Base-by-base conservation (phyloP, 2,888 invertebrate genomes). In the Spatulosminthurus flaviceps region DNA sequence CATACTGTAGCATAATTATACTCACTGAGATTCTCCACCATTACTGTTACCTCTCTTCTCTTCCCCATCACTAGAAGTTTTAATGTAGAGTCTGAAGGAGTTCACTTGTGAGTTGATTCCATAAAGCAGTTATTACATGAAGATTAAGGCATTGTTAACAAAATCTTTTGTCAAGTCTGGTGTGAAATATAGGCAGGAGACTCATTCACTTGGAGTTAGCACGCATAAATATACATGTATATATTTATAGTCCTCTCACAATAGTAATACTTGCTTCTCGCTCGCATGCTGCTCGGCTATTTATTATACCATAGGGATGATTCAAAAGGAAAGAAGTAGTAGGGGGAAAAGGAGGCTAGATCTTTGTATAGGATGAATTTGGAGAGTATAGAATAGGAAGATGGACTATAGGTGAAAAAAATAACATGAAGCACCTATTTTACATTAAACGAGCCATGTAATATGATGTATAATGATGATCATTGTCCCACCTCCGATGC, bases 401-500 rank as follows among this genome's bases (percentile, higher is more conserved):
- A 26, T 24, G 41, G 66, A 66, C n/a, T 26, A n/a, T n/a, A n/a
- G n/a, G n/a, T n/a, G 29, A n/a, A 21, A 16, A 67, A 67, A 67
- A 67, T 43, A 24, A 42, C 21, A 64, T 24, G 34, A 76, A 76
- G 42, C 43, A 67, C 76, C 67, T 76, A 76, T 67, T 76, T 76
- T 76, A 76, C 76, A 76, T 76, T 66, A 76, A 76, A 76, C 76
- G 43, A 67, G 64, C 67, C 42, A 41, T 76, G 67, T 76, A 76
- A 76, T 66, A 76, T 76, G 76, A 76, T 66, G 67, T 76, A 76
- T 76, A 66, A 67, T 76, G 76, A 76, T 67, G n/a, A 76, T 22
- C 42, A 42, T 76, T 76, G 67, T 76, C 76, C 67, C 76, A 67
- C 66, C 76, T 43, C 66, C 75, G 66, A 75, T 24, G 75, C n/a